Evolutionary conservation across 2,113 vertebrate genomes (phyloP), one percentile per base, ranked within the genome.

Genomic region (Xyrauchen texanus): DNA sequence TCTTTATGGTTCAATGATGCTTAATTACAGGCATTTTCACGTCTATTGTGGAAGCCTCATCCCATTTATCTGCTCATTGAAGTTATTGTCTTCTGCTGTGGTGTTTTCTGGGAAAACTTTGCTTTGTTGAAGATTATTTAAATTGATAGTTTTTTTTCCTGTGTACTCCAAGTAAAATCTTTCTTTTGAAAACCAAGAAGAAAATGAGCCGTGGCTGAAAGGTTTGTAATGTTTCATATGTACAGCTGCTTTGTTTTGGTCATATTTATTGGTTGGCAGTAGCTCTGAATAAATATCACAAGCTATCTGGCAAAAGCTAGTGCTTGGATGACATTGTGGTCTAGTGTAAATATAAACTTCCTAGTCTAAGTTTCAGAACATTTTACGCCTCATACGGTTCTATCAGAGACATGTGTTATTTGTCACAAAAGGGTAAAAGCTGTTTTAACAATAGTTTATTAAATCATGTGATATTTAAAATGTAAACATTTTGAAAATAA

Each of bases 11-110:
- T 53, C 4, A 53, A 53, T 53, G 51, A 10, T 3, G 21, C 21
- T 34, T 34, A 34, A 34, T 34, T 34, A 34, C 21, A 34, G 21
- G 21, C 21, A 34, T 65, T 77, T 76, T 64, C 42, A 61, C 49
- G 52, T 53, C 66, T 70, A 69, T 76, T 64, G 73, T 77, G 47
- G 57, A 77, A 68, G 80, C 66, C 13, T 77, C 51, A 57, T 80
- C 76, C 66, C n/a, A 49, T 44, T 68, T 83, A 80, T 72, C 16
- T 11, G 73, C 78, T 80, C 74, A 72, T 68, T 80, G 79, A 51
- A 77, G 76, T 21, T 80, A 15, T 60, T 15, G 63, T 72, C 66
- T 74, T 62, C 51, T 70, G 21, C 3, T 44, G 11, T 66, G 21
- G 62, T 44, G 6, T 73, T 73, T 52, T 12, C n/a, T 13, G 55